phyloP scores from a whole-genome alignment of 2,888 invertebrate genomes.

The Drosophila rellima region DNA sequence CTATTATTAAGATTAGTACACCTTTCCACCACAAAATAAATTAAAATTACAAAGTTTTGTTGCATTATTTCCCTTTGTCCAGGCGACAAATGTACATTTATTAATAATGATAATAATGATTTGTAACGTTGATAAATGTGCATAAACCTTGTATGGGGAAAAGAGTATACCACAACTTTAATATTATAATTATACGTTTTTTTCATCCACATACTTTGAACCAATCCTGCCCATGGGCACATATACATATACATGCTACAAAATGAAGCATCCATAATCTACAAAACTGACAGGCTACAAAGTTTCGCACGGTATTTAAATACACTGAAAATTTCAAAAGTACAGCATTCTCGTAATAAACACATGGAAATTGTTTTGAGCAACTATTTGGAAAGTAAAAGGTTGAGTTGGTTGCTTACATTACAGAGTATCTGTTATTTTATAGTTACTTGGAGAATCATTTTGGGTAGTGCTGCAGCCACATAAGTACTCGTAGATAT shows the following conservation, averaged over 20 bases:
- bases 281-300: not conserved
- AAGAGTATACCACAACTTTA: not conserved
- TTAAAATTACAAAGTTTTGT: no score
- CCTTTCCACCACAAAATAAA: no score
- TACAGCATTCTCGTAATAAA: constrained; percentile 4
- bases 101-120: no score
- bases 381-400: constrained; percentile 3
- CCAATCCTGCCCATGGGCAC: not conserved
- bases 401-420: not conserved
- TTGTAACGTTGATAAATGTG: no score
- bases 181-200: not conserved
- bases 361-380: constrained; percentile 14
- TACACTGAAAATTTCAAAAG: not conserved
- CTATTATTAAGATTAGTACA: no score
- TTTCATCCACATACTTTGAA: not conserved
- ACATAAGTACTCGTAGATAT: constrained; percentile 5
- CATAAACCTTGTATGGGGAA: no score
- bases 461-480: not conserved
- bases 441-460: not conserved
- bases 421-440: constrained; percentile 1
- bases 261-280: not conserved
- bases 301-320: not conserved
- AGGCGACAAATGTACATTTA: no score
- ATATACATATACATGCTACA: not conserved
- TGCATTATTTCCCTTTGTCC: no score